These are phyloP conservation scores for Synergus laeviventris DNA, from an alignment of 2,888 invertebrate genomes.

Conservation along the genomic window DNA sequence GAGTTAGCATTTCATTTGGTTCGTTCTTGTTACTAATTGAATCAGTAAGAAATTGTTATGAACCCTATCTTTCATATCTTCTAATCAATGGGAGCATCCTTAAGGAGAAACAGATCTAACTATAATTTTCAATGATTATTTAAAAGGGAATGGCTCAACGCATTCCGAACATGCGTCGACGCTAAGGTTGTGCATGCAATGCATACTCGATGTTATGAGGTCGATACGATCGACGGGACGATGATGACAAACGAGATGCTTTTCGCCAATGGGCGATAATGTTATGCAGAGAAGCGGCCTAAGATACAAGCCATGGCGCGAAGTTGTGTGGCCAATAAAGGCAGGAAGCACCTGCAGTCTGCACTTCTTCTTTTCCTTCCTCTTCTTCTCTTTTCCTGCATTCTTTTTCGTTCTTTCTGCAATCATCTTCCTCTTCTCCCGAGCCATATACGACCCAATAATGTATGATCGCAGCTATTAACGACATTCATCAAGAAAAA, in stretches of 20 bases:
- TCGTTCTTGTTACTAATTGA: too few species aligned
- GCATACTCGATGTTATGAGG: constrained; percentile 20
- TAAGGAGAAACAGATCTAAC: constrained; percentile 8
- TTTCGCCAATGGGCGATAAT: constrained; percentile 36
- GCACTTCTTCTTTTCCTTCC: constrained; percentile 21
- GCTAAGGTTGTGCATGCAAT: constrained; percentile 21
- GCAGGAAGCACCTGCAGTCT: constrained; percentile 30
- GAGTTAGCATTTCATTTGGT: too few species aligned
- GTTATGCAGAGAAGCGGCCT: constrained; percentile 23
- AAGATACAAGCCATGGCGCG: constrained; percentile 25
- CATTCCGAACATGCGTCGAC: constrained; percentile 18
- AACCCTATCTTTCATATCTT: neutral
- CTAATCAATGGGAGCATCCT: neutral
- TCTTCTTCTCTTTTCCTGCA: constrained; percentile 14
- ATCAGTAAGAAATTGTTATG: too few species aligned
- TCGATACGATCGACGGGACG: constrained; percentile 21
- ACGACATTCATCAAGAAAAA: constrained; percentile 4
- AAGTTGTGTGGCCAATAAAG: constrained; percentile 31
- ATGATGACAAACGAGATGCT: constrained; percentile 34
- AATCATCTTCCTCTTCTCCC: neutral
- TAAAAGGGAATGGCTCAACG: neutral
- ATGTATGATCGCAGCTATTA: neutral
- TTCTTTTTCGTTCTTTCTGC: constrained; percentile 13
- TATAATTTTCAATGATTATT: constrained; percentile 24
- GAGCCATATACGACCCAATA: neutral